phyloP scores from a whole-genome alignment of 2,797 vertebrate genomes.

The Staurois parvus region DNA sequence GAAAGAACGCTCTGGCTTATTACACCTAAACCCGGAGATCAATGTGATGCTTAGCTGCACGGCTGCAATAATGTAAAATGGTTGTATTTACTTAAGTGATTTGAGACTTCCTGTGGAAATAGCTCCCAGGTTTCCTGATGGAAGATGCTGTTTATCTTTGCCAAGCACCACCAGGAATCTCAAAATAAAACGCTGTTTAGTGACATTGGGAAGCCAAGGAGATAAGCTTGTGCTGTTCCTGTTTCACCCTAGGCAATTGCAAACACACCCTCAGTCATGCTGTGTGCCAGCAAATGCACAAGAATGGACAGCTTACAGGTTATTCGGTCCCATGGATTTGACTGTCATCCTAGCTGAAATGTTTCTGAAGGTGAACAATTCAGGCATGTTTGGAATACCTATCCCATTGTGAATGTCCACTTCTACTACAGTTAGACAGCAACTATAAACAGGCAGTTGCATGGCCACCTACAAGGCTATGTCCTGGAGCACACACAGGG shows the following conservation, averaged over 20 bases:
- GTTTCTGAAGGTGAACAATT: conserved; percentile 12
- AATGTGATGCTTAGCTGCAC: conserved; percentile 72
- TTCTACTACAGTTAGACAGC: conserved; percentile 20
- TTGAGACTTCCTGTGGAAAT: conserved; percentile 99
- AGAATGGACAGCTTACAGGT: conserved; percentile 63
- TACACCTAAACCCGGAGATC: conserved; percentile 78
- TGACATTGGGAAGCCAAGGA: conserved; percentile 82
- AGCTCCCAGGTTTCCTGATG: conserved; percentile 98
- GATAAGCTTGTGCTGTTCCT: conserved; percentile 95
- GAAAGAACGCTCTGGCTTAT: conserved; percentile 63
- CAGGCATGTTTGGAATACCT: background rate
- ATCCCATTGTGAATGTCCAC: conserved; percentile 26
- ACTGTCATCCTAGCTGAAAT: background rate
- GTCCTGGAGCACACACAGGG: conserved; percentile 41
- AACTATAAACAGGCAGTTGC: conserved; percentile 25
- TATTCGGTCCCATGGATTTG: conserved; percentile 50
- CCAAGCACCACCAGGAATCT: conserved; percentile 96
- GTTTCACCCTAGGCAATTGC: conserved; percentile 83
- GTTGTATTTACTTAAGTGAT: conserved; percentile 98
- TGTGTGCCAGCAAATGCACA: conserved; percentile 77
- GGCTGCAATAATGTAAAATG: conserved; percentile 77
- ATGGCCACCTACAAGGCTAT: conserved; percentile 45
- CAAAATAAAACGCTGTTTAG: conserved; percentile 93
- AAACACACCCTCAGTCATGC: conserved; percentile 77
- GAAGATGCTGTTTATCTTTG: conserved; percentile 99